Base-by-base conservation (phyloP, 2,888 invertebrate species). In the Unio pictorum region DNA sequence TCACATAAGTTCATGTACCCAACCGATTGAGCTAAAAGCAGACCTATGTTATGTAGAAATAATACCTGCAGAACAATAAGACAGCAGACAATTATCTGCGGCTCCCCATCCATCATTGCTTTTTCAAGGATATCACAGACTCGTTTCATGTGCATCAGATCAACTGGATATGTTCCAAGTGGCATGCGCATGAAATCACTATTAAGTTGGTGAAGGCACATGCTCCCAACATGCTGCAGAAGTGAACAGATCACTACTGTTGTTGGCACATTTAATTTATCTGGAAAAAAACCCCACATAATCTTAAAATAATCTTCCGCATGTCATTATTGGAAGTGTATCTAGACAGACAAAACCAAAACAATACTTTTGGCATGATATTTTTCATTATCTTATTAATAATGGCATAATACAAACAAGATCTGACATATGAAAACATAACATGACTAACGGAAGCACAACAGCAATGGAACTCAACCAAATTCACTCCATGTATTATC, bases 181-280 rank as follows among this genome's bases (percentile, higher is more conserved):
- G 86, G 82, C 61, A 81, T 80, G 76, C 83, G 81, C 65, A 85
- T 70, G 20, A 85, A 69, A 68, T 88, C 87, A 66, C 79, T 82
- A 72, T 84, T 84, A 61, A 89, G 79, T 73, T 88, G 86, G 72
- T 89, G 89, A 18, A 87, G 76, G 71, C 89, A 89, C 86, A 87
- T 87, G 72, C 85, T 85, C 30, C 88, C 88, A 0, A 89, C 87
- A 75, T 89, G 88, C 59, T 87, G 88, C 59, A 89, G 75, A 34
- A 89, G 73, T 11, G 78, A 73, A 23, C 81, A 77, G 20, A 87
- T 82, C 28, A 88, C 87, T 28, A 75, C 76, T 61, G 26, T 64
- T 23, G 76, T 70, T 17, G 80, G 71, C 5, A 78, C 64, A 28
- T 77, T 63, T 23, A 70, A 72, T 62, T 77, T 77, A 61, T 74